Conservation (phyloP, 2,113 vertebrate genomes). For the Myiopsitta monachus region DNA sequence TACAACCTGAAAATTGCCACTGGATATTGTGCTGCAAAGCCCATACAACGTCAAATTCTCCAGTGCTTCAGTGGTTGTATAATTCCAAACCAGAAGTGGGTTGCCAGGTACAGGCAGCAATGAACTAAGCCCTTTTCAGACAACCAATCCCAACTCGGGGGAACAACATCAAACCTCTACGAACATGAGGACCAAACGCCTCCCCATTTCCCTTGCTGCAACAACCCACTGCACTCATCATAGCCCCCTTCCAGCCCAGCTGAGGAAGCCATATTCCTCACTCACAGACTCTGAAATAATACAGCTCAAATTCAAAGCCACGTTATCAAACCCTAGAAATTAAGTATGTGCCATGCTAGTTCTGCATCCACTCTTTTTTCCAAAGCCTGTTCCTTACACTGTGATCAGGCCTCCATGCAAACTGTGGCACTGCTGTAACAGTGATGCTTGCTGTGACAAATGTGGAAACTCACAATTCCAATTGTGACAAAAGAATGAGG, state of each 20-base stretch:
- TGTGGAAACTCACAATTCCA: neutral
- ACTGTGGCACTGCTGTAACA: neutral
- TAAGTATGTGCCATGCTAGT: neutral
- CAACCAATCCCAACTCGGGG: neutral
- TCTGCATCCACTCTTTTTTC: neutral
- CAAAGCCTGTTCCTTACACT: neutral
- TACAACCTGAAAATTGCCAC: neutral
- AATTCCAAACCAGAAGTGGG: neutral
- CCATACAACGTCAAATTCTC: neutral
- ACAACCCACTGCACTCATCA: neutral
- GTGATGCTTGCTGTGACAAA: neutral
- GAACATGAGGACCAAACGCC: neutral
- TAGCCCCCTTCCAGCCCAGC: neutral
- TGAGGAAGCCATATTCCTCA: neutral
- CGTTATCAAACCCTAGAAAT: neutral
- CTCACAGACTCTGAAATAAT: neutral
- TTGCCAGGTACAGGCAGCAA: neutral
- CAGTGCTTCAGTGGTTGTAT: neutral
- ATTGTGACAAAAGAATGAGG: neutral
- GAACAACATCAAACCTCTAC: neutral
- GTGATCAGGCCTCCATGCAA: neutral
- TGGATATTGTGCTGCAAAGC: neutral
- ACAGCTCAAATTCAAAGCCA: neutral
- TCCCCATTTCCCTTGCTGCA: fast-evolving
- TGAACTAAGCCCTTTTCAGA: neutral